Percentiles rank a stretch among this genome's conserved stretches.
These are phyloP conservation scores for Aptenodytes patagonicus DNA, from an alignment of 2,113 vertebrate species.

Conservation along the genomic window DNA sequence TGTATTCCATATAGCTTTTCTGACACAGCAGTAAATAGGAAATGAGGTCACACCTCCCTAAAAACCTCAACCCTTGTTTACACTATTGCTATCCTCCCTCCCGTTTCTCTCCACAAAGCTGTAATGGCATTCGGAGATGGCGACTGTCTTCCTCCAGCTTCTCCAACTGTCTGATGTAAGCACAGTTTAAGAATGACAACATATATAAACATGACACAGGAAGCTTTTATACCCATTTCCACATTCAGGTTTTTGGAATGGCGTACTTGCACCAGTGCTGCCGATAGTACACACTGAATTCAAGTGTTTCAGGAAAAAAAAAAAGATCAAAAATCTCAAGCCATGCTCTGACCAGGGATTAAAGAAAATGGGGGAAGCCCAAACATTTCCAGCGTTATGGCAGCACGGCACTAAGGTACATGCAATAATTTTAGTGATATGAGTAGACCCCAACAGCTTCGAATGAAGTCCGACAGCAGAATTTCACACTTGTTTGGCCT, in stretches of 20 bases:
- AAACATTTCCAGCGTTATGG: background rate
- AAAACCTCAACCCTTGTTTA: background rate
- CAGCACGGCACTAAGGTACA: background rate
- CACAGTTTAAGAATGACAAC: background rate
- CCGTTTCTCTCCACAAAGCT: background rate
- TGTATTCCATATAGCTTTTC: background rate
- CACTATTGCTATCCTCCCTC: background rate
- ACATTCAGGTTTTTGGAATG: background rate
- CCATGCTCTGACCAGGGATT: background rate
- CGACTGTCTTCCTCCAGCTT: background rate
- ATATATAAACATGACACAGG: accelerated
- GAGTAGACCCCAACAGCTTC: background rate
- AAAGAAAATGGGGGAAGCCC: background rate
- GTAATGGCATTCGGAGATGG: too few relatives aligned
- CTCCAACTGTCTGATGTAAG: background rate
- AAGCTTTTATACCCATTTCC: background rate
- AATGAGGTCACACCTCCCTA: background rate
- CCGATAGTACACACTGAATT: too few relatives aligned
- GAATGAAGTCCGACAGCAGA: background rate
- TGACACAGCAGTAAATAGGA: background rate
- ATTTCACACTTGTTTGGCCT: background rate
- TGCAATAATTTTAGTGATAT: background rate
- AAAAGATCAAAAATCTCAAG: background rate
- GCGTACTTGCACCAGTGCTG: accelerated
- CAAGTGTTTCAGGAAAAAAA: background rate